Evolutionary conservation across 2,113 vertebrate genomes (phyloP).

Genomic region (Bufo gargarizans): DNA sequence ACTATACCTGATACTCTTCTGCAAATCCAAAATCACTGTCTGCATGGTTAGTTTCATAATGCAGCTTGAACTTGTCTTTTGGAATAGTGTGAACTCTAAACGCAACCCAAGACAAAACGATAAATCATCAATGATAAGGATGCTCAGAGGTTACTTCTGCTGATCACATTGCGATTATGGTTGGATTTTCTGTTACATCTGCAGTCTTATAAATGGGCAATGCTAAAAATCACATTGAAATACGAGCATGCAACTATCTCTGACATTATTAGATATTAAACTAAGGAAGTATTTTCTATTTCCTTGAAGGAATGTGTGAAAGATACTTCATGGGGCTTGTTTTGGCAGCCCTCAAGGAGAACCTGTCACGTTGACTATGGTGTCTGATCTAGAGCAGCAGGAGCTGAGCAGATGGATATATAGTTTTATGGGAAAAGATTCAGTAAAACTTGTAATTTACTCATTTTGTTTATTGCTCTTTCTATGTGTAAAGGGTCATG

Average conservation of each 20-base stretch:
- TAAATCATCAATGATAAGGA: background rate
- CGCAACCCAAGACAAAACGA: background rate
- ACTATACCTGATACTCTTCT: conserved; percentile 61
- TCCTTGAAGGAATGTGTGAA: too few species aligned
- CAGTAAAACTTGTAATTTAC: too few species aligned
- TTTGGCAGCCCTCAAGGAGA: too few species aligned
- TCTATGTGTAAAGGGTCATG: too few species aligned
- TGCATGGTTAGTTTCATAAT: conserved; percentile 48
- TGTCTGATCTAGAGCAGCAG: too few species aligned
- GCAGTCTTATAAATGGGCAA: background rate
- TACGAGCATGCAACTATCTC: background rate
- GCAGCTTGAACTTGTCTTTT: conserved; percentile 23
- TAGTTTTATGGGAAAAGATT: too few species aligned
- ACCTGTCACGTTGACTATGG: too few species aligned
- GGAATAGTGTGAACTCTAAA: conserved; percentile 29
- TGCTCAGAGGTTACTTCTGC: too few species aligned
- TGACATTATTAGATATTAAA: background rate
- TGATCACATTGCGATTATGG: background rate
- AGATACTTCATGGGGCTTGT: too few species aligned
- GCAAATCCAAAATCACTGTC: conserved; percentile 59
- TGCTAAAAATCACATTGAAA: background rate
- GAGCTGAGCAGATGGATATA: too few species aligned
- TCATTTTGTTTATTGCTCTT: too few species aligned
- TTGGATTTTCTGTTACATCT: background rate
- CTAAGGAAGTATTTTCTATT: too few species aligned